A percentile compares a stretch with the other conserved stretches of the same genome.
These are phyloP conservation scores for Periophthalmus modestus DNA, from an alignment of 2,113 vertebrate genomes.

Conservation along the genomic window DNA sequence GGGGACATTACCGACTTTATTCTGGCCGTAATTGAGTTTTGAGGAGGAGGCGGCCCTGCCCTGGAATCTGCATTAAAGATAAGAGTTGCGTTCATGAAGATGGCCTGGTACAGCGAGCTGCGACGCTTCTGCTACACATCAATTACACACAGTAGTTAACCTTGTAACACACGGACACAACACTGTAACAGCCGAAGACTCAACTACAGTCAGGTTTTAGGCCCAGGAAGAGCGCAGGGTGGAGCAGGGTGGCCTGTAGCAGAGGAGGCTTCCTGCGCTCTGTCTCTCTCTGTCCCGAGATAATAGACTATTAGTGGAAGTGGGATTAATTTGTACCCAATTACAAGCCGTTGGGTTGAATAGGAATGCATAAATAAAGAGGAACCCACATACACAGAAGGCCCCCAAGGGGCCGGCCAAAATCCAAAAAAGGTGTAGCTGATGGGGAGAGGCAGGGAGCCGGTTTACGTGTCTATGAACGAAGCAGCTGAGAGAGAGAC, in stretches of 20 bases:
- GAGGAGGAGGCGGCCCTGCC: conserved; percentile 59
- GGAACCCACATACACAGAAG: conserved; percentile 33
- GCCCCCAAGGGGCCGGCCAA: conserved; percentile 69
- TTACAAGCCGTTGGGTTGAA: conserved; percentile 82
- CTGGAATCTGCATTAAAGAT: conserved; percentile 73
- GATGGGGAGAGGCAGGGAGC: conserved; percentile 5
- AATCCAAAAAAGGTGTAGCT: conserved; percentile 70
- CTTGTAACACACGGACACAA: conserved; percentile 13
- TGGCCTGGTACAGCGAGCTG: conserved; percentile 27
- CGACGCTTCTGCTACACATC: conserved; percentile 33
- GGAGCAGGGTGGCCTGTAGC: not conserved
- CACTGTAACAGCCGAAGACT: conserved; percentile 2
- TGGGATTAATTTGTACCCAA: conserved; percentile 92
- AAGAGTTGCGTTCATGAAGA: conserved; percentile 47
- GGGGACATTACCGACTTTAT: conserved; percentile 74
- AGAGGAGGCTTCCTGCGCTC: not conserved
- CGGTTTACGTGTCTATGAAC: conserved; percentile 34
- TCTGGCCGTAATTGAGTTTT: conserved; percentile 75
- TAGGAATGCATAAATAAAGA: conserved; percentile 83
- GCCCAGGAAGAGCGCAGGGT: not conserved
- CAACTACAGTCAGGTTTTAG: not conserved
- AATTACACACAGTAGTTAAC: conserved; percentile 32
- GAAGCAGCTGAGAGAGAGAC: conserved; percentile 1
- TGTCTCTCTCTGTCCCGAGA: conserved; percentile 63
- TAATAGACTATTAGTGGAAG: conserved; percentile 81